Evolutionary conservation across 2,113 vertebrate species (phyloP), one percentile per base, ranked within the genome.

Genomic region (Lagopus muta): DNA sequence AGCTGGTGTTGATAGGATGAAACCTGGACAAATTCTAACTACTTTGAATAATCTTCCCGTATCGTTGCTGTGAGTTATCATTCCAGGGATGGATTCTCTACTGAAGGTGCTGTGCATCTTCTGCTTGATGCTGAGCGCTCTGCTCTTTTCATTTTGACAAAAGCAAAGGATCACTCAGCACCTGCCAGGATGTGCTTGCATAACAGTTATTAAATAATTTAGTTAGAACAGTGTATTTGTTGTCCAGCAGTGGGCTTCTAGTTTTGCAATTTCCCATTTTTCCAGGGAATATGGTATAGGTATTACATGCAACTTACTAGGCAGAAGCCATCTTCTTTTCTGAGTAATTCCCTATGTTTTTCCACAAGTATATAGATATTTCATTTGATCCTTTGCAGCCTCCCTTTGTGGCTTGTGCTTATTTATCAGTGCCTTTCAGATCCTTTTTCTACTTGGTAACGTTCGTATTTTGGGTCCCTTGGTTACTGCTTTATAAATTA

Each of bases 341-440:
- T 86, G 42, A 90, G 72, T 94, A 88, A 95, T 93, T 89, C 80
- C 28, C 50, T 45, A 6, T 89, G 40, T 83, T 91, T 96, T 95
- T 93, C 72, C 48, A 32, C 58, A 52, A 89, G 74, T 78, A 45
- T 64, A 65, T 67, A 96, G 81, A 93, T 96, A 89, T 92, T 95
- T 89, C 72, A 90, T 95, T 96, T 94, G 94, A 94, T 87, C 88
- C 45, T 89, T 71, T 82, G 57, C 83, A 91, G n/a, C 43, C 81
- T 95, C 82, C 88, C 89, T 84, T 88, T 92, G 72, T 95, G 77
- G 65, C 79, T 71, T 88, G 69, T 96, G n/a, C 94, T 96, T 93
- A 95, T 97, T 97, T 96, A 93, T 96, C 89, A 95, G 69, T 96
- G 88, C 95, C 93, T 93, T 95, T 90, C 82, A 95, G 82, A 94